These are phyloP conservation scores for Hesperia comma DNA, from an alignment of 2,888 invertebrate genomes.

Conservation along the genomic window DNA sequence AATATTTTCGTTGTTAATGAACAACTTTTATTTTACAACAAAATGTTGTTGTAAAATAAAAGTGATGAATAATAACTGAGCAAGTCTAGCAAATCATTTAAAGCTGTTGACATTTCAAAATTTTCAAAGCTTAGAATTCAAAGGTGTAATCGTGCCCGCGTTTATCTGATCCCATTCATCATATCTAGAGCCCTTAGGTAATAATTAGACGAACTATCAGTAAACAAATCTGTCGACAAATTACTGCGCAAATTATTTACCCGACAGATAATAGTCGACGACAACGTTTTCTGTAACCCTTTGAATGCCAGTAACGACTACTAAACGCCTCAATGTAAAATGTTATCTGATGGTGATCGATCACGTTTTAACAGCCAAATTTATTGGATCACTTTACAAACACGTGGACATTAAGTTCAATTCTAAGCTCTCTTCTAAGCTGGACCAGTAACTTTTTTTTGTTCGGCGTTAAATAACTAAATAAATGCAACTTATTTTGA, in stretches of 20 bases:
- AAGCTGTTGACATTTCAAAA: too few relatives aligned
- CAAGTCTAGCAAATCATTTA: too few relatives aligned
- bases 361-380: constrained; percentile 23
- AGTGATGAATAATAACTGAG: too few relatives aligned
- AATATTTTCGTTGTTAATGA: too few relatives aligned
- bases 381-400: not conserved
- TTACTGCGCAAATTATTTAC: constrained; percentile 13
- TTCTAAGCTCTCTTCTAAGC: too few relatives aligned
- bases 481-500: too few relatives aligned
- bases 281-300: constrained; percentile 14
- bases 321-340: constrained; percentile 27
- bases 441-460: too few relatives aligned
- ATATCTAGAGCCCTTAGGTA: not conserved
- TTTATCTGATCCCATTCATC: constrained; percentile 12
- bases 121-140: too few relatives aligned
- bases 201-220: constrained; percentile 18
- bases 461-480: too few relatives aligned
- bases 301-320: constrained; percentile 21
- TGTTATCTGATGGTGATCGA: constrained; percentile 25
- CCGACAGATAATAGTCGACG: constrained; percentile 1
- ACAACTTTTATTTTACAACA: too few relatives aligned
- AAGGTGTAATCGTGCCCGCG: too few relatives aligned
- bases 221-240: constrained; percentile 13
- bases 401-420: not conserved
- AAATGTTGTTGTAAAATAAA: too few relatives aligned